A percentile compares a stretch with the other conserved stretches of the same genome.
Conservation (phyloP, 2,113 vertebrate species). For the Vidua macroura region DNA sequence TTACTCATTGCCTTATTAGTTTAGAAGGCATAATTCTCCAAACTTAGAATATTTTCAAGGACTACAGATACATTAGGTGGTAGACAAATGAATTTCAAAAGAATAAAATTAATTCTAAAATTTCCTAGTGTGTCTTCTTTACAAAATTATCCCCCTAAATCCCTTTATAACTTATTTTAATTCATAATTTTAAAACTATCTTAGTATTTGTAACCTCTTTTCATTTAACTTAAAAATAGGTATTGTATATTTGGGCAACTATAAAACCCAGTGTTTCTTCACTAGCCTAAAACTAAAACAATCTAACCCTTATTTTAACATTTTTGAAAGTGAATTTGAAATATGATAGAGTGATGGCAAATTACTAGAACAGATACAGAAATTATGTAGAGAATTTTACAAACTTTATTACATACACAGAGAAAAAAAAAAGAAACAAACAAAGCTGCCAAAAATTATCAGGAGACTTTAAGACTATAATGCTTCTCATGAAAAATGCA, state of each 20-base stretch:
- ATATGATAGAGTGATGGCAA: not conserved
- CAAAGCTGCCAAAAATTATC: not conserved
- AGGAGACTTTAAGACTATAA: not conserved
- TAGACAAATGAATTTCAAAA: not conserved
- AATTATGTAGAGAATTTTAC: not conserved
- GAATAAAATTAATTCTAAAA: not conserved
- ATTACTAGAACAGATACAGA: not conserved
- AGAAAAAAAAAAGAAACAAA: not conserved
- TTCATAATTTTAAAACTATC: not conserved
- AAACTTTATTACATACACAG: not conserved
- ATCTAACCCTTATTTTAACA: not conserved
- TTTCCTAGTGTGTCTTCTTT: not conserved
- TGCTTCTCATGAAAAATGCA: not conserved
- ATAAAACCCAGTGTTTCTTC: not conserved
- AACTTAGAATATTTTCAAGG: not conserved
- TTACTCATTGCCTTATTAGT: not conserved
- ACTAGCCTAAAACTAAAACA: not conserved
- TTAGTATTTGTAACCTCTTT: not conserved
- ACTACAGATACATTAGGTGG: not conserved
- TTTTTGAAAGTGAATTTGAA: not conserved
- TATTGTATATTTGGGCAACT: not conserved
- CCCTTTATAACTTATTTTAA: not conserved
- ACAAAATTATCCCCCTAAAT: not conserved
- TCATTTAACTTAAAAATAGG: not conserved
- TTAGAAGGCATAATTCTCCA: not conserved